A percentile compares a stretch with the other conserved stretches of the same genome.
These are phyloP conservation scores for Exephanes ischioxanthus DNA, from an alignment of 2,888 invertebrate genomes.

Conservation along the genomic window DNA sequence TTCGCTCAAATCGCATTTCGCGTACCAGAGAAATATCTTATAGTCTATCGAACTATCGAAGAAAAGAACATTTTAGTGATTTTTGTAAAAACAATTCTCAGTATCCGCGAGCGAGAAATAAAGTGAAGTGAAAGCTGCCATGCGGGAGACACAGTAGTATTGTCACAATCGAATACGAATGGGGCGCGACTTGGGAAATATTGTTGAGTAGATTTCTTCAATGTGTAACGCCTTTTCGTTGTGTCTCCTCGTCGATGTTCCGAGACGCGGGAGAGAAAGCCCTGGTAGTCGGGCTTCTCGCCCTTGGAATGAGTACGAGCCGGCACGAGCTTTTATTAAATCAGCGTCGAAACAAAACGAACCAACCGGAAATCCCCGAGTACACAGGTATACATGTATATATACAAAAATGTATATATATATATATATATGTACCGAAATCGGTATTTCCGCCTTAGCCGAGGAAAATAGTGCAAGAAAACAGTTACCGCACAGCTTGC, in stretches of 20 bases:
- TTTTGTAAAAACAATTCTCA: background rate
- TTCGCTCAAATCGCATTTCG: background rate
- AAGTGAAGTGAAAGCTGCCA: background rate
- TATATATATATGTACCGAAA: background rate
- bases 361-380: background rate
- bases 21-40: background rate
- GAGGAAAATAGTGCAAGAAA: slow-evolving; percentile 10
- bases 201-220: background rate
- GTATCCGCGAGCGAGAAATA: background rate
- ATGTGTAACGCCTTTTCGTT: background rate
- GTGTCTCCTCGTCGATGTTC: background rate
- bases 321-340: slow-evolving; percentile 1
- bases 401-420: background rate
- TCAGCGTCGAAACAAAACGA: slow-evolving; percentile 4
- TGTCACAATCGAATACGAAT: slow-evolving; percentile 14
- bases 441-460: background rate
- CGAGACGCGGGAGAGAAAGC: background rate
- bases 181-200: background rate
- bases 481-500: slow-evolving; percentile 5
- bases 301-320: background rate
- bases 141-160: background rate
- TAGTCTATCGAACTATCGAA: background rate
- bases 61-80: background rate
- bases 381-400: background rate
- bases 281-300: background rate